Evolutionary conservation across 2,113 vertebrate species (phyloP), one percentile per base, ranked within the genome.

Genomic region (Ptilonorhynchus violaceus): DNA sequence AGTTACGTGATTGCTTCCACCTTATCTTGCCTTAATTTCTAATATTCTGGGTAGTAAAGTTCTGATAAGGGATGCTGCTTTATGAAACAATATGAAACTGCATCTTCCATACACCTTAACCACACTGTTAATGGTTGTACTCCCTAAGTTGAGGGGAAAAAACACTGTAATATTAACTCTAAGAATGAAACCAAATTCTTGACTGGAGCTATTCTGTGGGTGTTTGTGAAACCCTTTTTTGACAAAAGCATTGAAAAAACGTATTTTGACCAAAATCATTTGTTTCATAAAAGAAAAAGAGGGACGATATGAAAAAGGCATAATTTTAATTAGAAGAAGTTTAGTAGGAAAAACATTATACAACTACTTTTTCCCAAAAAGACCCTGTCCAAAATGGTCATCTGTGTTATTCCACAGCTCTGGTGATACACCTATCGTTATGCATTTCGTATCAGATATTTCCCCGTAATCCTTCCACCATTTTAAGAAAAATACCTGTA

Each of bases 111-210:
- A 27, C 10, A 13, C 13, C 44, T 20, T 23, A 60, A 64, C 25
- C 28, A n/a, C 0, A 0, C n/a, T 69, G 25, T 53, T 68, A 30
- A 50, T 62, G 31, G 33, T 10, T 63, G 30, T 41, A n/a, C 64
- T 83, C 17, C 6, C 4, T 37, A 7, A 0, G 4, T 64, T 35
- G 39, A 73, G 42, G 63, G 46, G 47, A 76, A 90, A 64, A 75
- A n/a, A 59, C 22, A 39, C 0, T 1, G 1, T 11, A 88, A 41
- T 11, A 31, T 66, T 69, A 85, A 41, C 37, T 50, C 23, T 20
- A 41, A 64, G 42, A 87, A 27, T 50, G 46, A 83, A 90, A 85
- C 10, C 21, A 47, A 80, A 15, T 16, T 90, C 67, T 91, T 92
- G 41, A 73, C 81, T 82, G 59, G 41, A 73, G 12, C 23, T 88